These are phyloP conservation scores for Microtus montanus DNA, from an alignment of 2,113 vertebrate genomes.

Conservation along the genomic window DNA sequence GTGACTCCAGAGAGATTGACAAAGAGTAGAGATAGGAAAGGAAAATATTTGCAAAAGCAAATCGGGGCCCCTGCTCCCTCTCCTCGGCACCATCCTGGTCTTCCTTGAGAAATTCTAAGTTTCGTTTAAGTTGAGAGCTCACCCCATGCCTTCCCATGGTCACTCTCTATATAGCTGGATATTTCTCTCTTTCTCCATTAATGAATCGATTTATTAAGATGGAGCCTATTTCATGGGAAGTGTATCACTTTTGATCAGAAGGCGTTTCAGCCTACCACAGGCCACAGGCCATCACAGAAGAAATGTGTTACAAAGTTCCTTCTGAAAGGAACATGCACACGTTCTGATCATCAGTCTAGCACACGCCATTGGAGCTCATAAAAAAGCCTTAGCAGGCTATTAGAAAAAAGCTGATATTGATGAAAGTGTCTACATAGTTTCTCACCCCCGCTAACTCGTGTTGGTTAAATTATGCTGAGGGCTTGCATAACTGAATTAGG, in stretches of 20 bases:
- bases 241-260: slow-evolving; percentile 27
- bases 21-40: slow-evolving; percentile 65
- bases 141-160: background rate
- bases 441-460: slow-evolving; percentile 50
- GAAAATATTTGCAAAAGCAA: slow-evolving; percentile 69
- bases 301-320: background rate
- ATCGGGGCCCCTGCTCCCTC: slow-evolving; percentile 37
- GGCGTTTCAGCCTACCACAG: background rate
- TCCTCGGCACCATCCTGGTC: slow-evolving; percentile 45
- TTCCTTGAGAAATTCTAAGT: slow-evolving; percentile 57
- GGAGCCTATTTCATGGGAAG: background rate
- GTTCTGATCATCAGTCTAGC: slow-evolving; percentile 41
- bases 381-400: slow-evolving; percentile 38
- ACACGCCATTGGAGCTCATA: background rate
- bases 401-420: slow-evolving; percentile 32
- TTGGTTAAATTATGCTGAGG: slow-evolving; percentile 52
- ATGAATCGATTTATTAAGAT: background rate
- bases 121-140: slow-evolving; percentile 24
- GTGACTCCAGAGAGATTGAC: slow-evolving; percentile 69
- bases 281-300: slow-evolving; percentile 5
- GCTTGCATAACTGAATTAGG: slow-evolving; percentile 64
- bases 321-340: background rate
- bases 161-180: background rate
- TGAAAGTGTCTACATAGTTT: slow-evolving; percentile 54
- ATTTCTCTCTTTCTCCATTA: background rate